Percentiles rank a stretch among this genome's conserved stretches.
Evolutionary conservation across 2,888 invertebrate species (phyloP).

Genomic region (Melipona bicolor): DNA sequence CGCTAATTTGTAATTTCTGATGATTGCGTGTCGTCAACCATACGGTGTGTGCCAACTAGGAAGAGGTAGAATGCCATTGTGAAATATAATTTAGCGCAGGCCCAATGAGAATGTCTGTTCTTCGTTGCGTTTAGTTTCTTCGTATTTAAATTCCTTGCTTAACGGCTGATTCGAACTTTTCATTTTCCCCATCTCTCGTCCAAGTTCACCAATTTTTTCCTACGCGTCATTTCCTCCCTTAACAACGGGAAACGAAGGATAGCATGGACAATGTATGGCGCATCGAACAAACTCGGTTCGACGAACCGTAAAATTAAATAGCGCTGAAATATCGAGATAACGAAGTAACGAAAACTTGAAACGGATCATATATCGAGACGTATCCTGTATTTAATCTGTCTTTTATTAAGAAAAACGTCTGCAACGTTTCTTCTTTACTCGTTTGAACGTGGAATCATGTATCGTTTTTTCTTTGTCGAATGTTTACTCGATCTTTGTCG

Average conservation of each 20-base stretch:
- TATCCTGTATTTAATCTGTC: not conserved
- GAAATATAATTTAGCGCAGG: conserved; percentile 15
- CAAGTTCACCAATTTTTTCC: not conserved
- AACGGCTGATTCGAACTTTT: not conserved
- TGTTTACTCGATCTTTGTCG: not conserved
- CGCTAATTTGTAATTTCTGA: conserved; percentile 57
- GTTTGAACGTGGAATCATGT: no score
- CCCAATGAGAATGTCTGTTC: conserved; percentile 3
- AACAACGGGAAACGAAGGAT: conserved; percentile 11
- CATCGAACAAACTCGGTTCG: conserved; percentile 41
- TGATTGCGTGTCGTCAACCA: conserved; percentile 43
- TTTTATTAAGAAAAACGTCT: not conserved
- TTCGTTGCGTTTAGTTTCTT: not conserved
- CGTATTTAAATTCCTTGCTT: not conserved
- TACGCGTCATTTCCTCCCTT: conserved; percentile 4
- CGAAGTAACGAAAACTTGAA: conserved; percentile 26
- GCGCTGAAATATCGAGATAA: conserved; percentile 33
- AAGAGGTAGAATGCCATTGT: conserved; percentile 27
- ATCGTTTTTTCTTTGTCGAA: no score
- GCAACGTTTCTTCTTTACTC: no score
- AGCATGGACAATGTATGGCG: conserved; percentile 9
- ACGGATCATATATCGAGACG: not conserved
- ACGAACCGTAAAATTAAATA: conserved; percentile 60
- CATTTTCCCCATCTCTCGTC: not conserved
- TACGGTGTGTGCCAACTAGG: conserved; percentile 25